Base-by-base conservation (phyloP, 2,797 vertebrate species). In the Hozukius guyotensis region DNA sequence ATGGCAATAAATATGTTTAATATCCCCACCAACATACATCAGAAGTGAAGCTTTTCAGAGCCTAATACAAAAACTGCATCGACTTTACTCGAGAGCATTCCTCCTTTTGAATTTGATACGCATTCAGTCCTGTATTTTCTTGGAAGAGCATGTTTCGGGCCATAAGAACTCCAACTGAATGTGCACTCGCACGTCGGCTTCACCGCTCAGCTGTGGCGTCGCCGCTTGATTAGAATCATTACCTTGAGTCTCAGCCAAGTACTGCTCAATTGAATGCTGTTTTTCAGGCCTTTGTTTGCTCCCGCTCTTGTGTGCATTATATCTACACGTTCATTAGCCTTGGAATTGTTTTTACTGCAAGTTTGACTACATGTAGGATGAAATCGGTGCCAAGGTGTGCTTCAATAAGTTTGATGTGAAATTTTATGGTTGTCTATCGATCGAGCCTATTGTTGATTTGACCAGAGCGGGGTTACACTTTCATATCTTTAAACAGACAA, bases 221-320 rank as follows among this genome's bases (percentile, higher is more conserved):
- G 32, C 72, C 62, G 77, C 85, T 88, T 83, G 83, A 91, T 90
- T 85, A 82, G 76, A 90, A 84, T 88, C 88, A 87, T 89, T 88
- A 82, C 77, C 63, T 81, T 81, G 59, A 90, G 65, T 84, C 68
- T 25, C 46, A 80, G 84, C 88, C 87, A 87, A 89, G 75, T 55
- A 22, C 61, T 56, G 78, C 78, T 88, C 83, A 69, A 68, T 65
- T 85, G 42, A 88, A 80, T 67, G 73, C 64, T 68, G 64, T 72
- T 89, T 87, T 84, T 80, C 71, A 67, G 72, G 72, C 72, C 64
- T 89, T 85, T 84, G 79, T 87, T 90, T 80, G 27, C 83, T 53
- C 29, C 52, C 22, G 24, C 70, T 67, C 53, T 49, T 31, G 60
- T 75, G 42, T 67, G 60, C 24, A 60, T 86, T 60, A n/a, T 20